Evolutionary conservation across 2,797 vertebrate species (phyloP), one percentile per base, ranked within the genome.

Genomic region (Parauchenoglanis ngamensis): DNA sequence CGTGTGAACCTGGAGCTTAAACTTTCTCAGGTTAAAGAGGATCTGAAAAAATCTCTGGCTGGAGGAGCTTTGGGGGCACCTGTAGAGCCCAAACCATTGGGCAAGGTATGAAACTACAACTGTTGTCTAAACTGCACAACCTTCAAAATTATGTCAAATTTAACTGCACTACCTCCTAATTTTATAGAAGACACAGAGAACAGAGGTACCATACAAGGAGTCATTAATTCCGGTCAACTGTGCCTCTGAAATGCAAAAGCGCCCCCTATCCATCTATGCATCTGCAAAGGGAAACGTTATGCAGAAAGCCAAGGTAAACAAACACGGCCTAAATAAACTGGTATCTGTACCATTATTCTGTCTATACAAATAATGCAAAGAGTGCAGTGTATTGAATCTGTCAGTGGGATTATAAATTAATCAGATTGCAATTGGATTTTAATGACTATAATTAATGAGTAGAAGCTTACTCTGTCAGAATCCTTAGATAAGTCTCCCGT

Each of bases 1-100:
- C 94, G 98, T 0, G 98, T 99, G 0, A 97, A 98, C 89, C 92
- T 99, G 85, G 98, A 99, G 93, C 96, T 99, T 46, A 93, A 92
- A 92, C 96, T 99, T 87, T 96, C 96, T 0, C 96, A 96, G 84
- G 98, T 99, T 90, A 99, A 99, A 93, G 98, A 99, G 90, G 96
- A 96, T 90, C 94, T 99, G 90, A 98, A 97, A 92, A 98, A 98
- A 91, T 98, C 97, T 0, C 89, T 99, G 94, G 97, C 98, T 0
- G 96, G 98, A 89, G 98, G 98, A 76, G 96, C 96, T 8, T 92
- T 97, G 92, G 96, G 95, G 46, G 94, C 97, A 4, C 94, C 97
- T 0, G 87, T 96, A 35, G 95, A 96, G 81, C 84, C 92, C 90
- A 97, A 94, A 90, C 91, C 91, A 83, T 94, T 93, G 84, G 87